These are phyloP conservation scores for Imbricaverruca yamaguchii DNA, from an alignment of 2,888 invertebrate genomes.

Conservation along the genomic window DNA sequence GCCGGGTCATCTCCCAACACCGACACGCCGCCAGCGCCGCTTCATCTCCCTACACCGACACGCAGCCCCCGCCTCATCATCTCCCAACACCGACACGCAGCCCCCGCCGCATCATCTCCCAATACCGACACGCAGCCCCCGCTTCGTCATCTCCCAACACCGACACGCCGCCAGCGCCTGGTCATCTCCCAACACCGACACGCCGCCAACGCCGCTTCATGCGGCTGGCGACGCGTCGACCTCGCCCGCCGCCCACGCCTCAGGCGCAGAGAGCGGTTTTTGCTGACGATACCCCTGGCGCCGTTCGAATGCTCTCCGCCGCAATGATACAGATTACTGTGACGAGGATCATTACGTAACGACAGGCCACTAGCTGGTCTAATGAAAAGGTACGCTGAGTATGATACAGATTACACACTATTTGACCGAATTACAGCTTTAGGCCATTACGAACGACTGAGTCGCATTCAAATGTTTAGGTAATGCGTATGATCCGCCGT, in stretches of 20 bases:
- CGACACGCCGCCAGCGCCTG: too few species aligned
- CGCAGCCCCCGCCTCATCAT: too few species aligned
- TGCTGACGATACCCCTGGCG: neutral
- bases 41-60: too few species aligned
- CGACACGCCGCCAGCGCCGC: too few species aligned
- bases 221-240: neutral
- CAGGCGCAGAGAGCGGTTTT: neutral
- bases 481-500: neutral
- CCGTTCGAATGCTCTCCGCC: neutral
- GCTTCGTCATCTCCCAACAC: too few species aligned
- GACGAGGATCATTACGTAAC: conserved; percentile 15
- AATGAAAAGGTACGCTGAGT: conserved; percentile 17
- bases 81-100: too few species aligned
- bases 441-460: neutral
- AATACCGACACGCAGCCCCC: too few species aligned
- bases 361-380: neutral
- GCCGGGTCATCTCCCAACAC: too few species aligned
- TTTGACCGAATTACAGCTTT: conserved; percentile 7
- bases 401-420: conserved; percentile 5
- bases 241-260: too few species aligned
- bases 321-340: conserved; percentile 15
- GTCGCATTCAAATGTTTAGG: conserved; percentile 4
- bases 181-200: too few species aligned
- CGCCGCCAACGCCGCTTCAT: neutral
- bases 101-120: too few species aligned